Evolutionary conservation across 2,113 vertebrate species (phyloP).

Genomic region (Neotragus pygmaeus): DNA sequence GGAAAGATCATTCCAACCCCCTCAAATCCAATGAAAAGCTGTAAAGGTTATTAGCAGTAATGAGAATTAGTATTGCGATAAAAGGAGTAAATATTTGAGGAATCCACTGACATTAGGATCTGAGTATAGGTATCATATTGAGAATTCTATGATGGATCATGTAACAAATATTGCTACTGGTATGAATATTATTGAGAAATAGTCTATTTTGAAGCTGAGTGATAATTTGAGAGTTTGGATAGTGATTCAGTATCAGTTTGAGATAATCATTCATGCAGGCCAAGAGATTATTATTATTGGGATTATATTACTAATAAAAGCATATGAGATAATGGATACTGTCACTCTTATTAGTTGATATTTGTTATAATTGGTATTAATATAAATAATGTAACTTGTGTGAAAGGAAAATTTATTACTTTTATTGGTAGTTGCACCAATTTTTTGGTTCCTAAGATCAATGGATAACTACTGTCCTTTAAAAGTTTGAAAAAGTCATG

Average conservation of each 20-base stretch:
- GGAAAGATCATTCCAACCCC: not conserved
- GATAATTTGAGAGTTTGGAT: not conserved
- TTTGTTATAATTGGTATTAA: not conserved
- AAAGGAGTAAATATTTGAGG: not conserved
- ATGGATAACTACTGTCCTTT: not conserved
- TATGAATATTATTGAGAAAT: not conserved
- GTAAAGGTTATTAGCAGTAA: not conserved
- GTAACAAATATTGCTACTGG: not conserved
- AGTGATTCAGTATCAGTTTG: not conserved
- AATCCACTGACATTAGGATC: not conserved
- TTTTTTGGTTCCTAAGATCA: not conserved
- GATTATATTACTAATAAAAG: not conserved
- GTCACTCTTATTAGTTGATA: not conserved
- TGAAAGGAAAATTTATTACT: not conserved
- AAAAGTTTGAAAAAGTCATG: not conserved
- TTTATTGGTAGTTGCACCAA: not conserved
- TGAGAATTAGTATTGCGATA: not conserved
- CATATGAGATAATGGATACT: not conserved
- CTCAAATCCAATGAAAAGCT: not conserved
- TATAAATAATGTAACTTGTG: not conserved
- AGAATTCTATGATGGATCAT: not conserved
- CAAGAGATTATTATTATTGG: not conserved
- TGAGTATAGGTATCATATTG: not conserved
- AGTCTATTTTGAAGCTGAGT: not conserved
- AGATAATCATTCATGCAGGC: not conserved